A percentile compares a stretch with the other conserved stretches of the same genome.
Conservation (phyloP, 2,113 vertebrate genomes). For the Plotosus lineatus region DNA sequence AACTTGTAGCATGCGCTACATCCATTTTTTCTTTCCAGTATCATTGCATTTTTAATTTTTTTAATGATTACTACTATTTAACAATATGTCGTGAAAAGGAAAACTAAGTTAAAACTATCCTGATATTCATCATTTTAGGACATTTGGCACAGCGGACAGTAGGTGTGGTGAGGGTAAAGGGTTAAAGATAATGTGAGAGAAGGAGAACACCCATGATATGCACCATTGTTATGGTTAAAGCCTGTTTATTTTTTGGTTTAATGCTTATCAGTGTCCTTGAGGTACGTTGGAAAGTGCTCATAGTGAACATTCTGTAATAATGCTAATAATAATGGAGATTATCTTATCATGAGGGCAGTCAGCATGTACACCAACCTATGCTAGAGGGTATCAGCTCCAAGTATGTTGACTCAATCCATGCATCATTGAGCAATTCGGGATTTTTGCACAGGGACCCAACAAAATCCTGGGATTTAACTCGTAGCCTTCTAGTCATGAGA, state of each 20-base stretch:
- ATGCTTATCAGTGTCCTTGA: constrained; percentile 5
- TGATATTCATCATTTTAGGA: not conserved
- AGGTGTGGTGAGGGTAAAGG: constrained; percentile 47
- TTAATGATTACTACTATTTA: not conserved
- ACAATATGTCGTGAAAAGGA: not conserved
- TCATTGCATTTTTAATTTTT: not conserved
- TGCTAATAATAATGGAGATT: not conserved
- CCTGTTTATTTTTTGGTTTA: constrained; percentile 52
- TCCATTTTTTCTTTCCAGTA: not conserved
- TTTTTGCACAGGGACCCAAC: not conserved
- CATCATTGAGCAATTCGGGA: not conserved
- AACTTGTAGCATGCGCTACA: not conserved
- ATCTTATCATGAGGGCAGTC: not conserved
- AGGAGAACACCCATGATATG: constrained; percentile 60
- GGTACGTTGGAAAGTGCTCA: not conserved
- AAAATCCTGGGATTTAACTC: not conserved
- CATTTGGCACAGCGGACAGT: not conserved
- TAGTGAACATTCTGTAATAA: not conserved
- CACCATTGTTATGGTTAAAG: constrained; percentile 64
- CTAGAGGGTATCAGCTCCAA: not conserved
- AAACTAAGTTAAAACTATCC: not conserved
- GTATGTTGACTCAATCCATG: not conserved
- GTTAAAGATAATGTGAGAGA: constrained; percentile 58
- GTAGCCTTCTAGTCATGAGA: not conserved
- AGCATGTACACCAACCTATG: too few species aligned